Evolutionary conservation across 2,113 vertebrate species (phyloP), one percentile per base, ranked within the genome.

Genomic region (Chaetops frenatus): DNA sequence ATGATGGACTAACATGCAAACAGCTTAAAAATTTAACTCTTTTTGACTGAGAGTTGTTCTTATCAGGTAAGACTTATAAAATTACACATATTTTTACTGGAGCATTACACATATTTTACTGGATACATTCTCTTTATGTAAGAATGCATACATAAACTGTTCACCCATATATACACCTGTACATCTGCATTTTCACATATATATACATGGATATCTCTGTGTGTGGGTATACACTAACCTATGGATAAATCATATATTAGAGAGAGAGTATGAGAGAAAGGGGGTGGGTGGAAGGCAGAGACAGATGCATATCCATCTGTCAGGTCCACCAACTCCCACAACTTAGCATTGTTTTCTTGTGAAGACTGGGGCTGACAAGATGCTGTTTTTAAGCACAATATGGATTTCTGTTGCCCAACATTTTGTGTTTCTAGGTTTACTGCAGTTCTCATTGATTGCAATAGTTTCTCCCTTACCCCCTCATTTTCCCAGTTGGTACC

Each of bases 251-350:
- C 24, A 22, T 45, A 11, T n/a, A n/a, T 53, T 10, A 28, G 36
- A 60, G 14, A 60, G n/a, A 60, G 44, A 56, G 8, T 51, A 33
- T 38, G 24, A 40, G 20, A 77, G 35, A 51, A 35, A 28, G 11
- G 1, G 6, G 12, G 14, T 0, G 1, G 31, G 6, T 9, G 35
- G 8, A 9, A 44, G 56, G 29, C 11, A 74, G 51, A 58, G 24
- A 23, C 21, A 33, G 11, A 17, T 61, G 28, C 3, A 2, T 48
- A 70, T 86, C 50, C 9, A 3, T 69, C n/a, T 83, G 14, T 78
- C 50, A 78, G 29, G 27, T 84, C 51, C 42, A 62, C 56, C 18
- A 53, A 3, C 28, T 27, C 33, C 65, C 54, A 44, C 24, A 70
- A 2, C 29, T 64, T 16, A 14, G 54, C 28, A 29, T 6, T 45